Evolutionary conservation across 2,797 vertebrate genomes (phyloP), one percentile per base, ranked within the genome.

Genomic region (Mus spretus): DNA sequence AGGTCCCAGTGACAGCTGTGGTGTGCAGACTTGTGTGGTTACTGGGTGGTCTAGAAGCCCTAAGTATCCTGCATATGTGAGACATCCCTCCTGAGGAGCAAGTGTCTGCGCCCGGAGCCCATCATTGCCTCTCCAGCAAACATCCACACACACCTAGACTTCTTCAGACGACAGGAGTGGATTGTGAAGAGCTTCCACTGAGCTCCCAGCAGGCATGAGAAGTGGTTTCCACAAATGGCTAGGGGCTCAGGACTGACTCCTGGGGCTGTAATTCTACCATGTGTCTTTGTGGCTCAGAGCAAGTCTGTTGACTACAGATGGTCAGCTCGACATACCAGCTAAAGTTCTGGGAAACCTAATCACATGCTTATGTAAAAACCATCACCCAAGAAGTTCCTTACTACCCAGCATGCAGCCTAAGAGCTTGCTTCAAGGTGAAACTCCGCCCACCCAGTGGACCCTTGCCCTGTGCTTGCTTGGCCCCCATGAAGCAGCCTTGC

Each of bases 321-420:
- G n/a, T 59, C 7, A 61, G 17, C 47, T 37, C 0, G 4, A 53
- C 53, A 44, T 6, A 31, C 11, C 0, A 24, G 53, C 13, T 5
- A 63, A 0, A 75, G n/a, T 67, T 78, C 74, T 72, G 77, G 70
- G 31, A 70, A 55, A 55, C 31, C 24, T 83, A 34, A 83, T 28
- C 14, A 17, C 1, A 4, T 34, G 47, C 0, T 24, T 20, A 17
- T 11, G 79, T 0, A 7, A 53, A 34, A 72, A 55, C 37, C 24
- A 0, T 31, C 9, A 11, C 14, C 0, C 0, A 0, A 22, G 55
- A 15, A 6, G 26, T 26, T 14, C 61, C 34, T 20, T 17, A 13
- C 57, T 59, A 61, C 10, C 34, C 34, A 10, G 2, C 34, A 3
- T 0, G 9, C 59, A 40, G 12, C 6, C 57, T 28, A 37, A 40